Percentiles rank a stretch among this genome's conserved stretches.
Evolutionary conservation across 1,140 invertebrate genomes (phyloP).

Genomic region (Ectropis grisescens): DNA sequence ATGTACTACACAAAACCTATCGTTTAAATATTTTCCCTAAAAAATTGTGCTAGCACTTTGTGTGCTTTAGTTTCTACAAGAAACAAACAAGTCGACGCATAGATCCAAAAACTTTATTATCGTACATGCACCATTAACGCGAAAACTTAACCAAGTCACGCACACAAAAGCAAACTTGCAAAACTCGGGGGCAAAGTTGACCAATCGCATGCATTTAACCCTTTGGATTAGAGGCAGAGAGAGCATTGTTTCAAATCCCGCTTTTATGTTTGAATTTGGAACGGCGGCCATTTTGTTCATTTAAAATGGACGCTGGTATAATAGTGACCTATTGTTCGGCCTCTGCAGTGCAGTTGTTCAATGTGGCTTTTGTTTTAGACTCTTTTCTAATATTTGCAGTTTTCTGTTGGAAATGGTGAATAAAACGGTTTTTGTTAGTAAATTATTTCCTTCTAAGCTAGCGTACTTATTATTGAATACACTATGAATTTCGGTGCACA

Average conservation of each 20-base stretch:
- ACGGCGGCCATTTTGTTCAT: conserved; percentile 64
- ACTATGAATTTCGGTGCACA: no score
- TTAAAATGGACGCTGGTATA: conserved; percentile 65
- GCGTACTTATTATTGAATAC: no score
- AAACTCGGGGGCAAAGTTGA: conserved; percentile 45
- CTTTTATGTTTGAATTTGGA: conserved; percentile 47
- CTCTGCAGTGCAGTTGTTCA: conserved; percentile 35
- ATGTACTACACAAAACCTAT: no score
- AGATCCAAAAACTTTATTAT: no score
- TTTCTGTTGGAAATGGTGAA: no score
- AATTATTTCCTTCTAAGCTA: no score
- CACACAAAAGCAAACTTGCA: conserved; percentile 21
- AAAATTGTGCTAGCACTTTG: no score
- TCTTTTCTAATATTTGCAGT: no score
- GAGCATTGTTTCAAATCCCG: conserved; percentile 57
- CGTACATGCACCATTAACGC: conserved; percentile 4
- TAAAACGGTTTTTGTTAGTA: no score
- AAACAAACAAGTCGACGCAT: no score
- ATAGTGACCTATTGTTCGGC: conserved; percentile 51
- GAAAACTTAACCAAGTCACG: conserved; percentile 7
- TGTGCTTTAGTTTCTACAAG: no score
- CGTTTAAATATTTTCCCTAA: no score
- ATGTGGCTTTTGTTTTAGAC: conserved; percentile 52
- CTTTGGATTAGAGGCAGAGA: conserved; percentile 57
- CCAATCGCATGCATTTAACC: conserved; percentile 65